Base-by-base conservation (phyloP, 2,888 invertebrate genomes). In the Octodonta nipae region DNA sequence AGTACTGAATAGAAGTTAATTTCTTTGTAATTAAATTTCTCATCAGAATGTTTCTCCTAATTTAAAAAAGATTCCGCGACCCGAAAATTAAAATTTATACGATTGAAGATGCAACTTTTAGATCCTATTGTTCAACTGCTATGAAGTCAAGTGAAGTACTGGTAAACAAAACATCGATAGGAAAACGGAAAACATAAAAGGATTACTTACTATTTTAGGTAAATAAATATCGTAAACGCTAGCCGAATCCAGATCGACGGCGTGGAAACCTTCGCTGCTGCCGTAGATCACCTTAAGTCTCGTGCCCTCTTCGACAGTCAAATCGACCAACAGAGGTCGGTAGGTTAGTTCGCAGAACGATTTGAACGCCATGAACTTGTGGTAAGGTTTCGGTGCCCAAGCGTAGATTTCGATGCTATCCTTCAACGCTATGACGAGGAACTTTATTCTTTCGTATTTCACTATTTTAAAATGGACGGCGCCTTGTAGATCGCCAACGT, bases 311-410 rank as follows among this genome's bases (percentile, higher is more conserved):
- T 98, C 98, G 50, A 98, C 93, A 33, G 96, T 96, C 55, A 98
- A 75, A 69, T 98, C 96, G 47, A 98, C 96, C 61, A 96, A 71
- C 45, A 93, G 70, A 44, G 96, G 96, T 61, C 89, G 71, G 64
- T 85, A 79, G 58, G 71, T 75, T 31, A 78, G 63, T 54, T 78
- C 78, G 34, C 76, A 76, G 53, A 78, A 78, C 51, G 75, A 78
- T 72, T 99, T 99, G 67, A 98, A 99, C 52, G 96, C 95, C 98
- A 98, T 99, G 65, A 98, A 99, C 71, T 98, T 98, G 73, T 96
- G 96, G 70, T 98, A 98, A 43, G 98, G 98, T 70, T 96, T 96
- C 29, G 98, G 96, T 40, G 98, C 98, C 98, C 98, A 99, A 33
- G 98, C 98, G 67, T 98, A 99, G 52, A 99, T 98, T 68, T 98